Evolutionary conservation across 2,797 vertebrate genomes (phyloP).

Genomic region (Halcyon leucocephala): DNA sequence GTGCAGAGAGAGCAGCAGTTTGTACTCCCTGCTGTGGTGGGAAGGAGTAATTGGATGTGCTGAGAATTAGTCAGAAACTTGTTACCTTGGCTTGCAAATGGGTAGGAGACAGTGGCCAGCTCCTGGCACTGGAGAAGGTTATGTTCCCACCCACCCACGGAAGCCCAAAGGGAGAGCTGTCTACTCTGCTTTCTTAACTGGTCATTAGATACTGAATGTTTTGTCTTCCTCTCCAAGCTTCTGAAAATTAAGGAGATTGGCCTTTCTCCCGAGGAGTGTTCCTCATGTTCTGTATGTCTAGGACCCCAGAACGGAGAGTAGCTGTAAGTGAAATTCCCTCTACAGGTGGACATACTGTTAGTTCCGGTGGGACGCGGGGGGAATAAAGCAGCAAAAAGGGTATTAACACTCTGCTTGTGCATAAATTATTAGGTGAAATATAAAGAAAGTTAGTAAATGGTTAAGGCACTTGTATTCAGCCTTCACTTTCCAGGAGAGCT

Average conservation of each 20-base stretch:
- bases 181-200: not conserved
- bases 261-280: not conserved
- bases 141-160: rapidly evolving
- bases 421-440: not conserved
- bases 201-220: not conserved
- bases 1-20: not conserved
- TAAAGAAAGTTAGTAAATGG: not conserved
- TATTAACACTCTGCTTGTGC: not conserved
- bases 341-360: not conserved
- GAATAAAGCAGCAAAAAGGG: not conserved
- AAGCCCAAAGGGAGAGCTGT: not conserved
- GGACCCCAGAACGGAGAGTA: not conserved
- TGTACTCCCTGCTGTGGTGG: not conserved
- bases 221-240: not conserved
- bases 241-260: not conserved
- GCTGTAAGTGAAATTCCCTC: not conserved
- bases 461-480: not conserved
- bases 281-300: not conserved
- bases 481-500: not conserved
- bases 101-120: not conserved
- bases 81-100: not conserved
- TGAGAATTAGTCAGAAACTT: not conserved
- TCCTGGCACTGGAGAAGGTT: not conserved
- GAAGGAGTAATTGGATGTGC: not conserved
- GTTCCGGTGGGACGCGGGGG: not conserved